phyloP scores from a whole-genome alignment of 35 echinoderm and acorn worm genomes.

The Anneissia japonica region DNA sequence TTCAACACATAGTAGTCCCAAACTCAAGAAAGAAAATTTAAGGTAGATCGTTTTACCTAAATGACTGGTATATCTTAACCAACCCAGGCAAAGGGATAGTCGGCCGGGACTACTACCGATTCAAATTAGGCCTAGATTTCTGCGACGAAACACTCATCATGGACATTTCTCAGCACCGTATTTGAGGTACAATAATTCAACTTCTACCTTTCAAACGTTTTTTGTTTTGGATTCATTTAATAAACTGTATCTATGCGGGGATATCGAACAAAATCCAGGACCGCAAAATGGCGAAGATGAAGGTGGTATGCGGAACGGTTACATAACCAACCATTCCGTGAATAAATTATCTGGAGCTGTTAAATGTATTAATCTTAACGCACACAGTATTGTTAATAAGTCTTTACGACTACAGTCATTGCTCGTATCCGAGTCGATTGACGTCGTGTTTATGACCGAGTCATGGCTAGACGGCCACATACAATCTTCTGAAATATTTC shows the following conservation, averaged over 20 bases:
- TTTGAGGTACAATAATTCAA: neutral
- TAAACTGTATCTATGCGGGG: neutral
- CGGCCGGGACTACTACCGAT: no score
- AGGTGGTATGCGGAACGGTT: neutral
- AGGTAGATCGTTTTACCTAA: no score
- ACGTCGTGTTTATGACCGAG: conserved; percentile 3
- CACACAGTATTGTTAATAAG: neutral
- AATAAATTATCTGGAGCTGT: no score
- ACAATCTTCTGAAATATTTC: conserved; percentile 15
- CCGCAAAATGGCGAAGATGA: neutral
- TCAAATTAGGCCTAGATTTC: neutral
- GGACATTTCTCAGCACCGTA: neutral
- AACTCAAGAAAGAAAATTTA: no score
- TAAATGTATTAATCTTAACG: neutral
- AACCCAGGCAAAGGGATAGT: no score
- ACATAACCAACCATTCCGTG: neutral
- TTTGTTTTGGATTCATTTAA: neutral
- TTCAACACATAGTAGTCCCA: no score
- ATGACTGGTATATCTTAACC: no score
- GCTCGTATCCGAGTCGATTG: neutral
- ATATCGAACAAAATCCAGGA: neutral
- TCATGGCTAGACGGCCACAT: conserved; percentile 6
- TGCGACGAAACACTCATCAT: neutral
- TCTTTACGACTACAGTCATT: neutral
- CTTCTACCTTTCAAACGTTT: neutral